Percentiles rank a stretch among this genome's conserved stretches.
Conservation (phyloP, 2,113 vertebrate genomes). For the Pygoscelis antarcticus region DNA sequence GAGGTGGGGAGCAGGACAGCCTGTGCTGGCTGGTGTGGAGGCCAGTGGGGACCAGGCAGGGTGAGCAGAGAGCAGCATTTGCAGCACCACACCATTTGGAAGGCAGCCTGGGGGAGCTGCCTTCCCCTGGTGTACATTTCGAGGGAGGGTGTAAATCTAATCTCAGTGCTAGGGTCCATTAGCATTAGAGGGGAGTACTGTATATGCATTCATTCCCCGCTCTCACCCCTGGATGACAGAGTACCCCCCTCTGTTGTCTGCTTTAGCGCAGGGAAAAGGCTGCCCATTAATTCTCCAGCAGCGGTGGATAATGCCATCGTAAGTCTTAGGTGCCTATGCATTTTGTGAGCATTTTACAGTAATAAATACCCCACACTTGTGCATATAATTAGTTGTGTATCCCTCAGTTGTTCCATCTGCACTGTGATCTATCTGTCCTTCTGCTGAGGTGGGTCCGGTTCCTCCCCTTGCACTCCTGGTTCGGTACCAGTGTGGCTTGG, state of each 20-base stretch:
- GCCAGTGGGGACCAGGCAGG: neutral
- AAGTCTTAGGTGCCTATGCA: conserved; percentile 57
- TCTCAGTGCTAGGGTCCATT: conserved; percentile 71
- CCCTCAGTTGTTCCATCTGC: neutral
- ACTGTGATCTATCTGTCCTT: conserved; percentile 11
- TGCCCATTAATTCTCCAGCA: conserved; percentile 58
- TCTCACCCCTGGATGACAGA: conserved; percentile 67
- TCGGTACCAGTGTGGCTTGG: neutral
- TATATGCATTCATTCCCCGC: conserved; percentile 58
- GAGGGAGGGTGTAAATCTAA: conserved; percentile 73
- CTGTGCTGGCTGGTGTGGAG: neutral
- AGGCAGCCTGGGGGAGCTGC: conserved; percentile 48
- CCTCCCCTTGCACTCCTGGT: neutral
- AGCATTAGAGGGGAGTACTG: conserved; percentile 68
- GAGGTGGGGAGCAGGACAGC: neutral
- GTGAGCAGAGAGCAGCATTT: neutral
- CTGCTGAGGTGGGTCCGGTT: neutral
- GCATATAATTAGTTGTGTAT: conserved; percentile 54
- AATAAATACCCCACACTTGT: conserved; percentile 57
- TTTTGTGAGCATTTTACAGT: conserved; percentile 50
- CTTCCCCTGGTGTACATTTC: conserved; percentile 40
- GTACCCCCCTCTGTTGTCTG: conserved; percentile 53
- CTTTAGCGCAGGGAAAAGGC: conserved; percentile 36
- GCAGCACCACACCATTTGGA: neutral
- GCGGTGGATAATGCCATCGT: conserved; percentile 41